phyloP scores from a whole-genome alignment of 2,797 vertebrate species.

The Pangasius krempfi region DNA sequence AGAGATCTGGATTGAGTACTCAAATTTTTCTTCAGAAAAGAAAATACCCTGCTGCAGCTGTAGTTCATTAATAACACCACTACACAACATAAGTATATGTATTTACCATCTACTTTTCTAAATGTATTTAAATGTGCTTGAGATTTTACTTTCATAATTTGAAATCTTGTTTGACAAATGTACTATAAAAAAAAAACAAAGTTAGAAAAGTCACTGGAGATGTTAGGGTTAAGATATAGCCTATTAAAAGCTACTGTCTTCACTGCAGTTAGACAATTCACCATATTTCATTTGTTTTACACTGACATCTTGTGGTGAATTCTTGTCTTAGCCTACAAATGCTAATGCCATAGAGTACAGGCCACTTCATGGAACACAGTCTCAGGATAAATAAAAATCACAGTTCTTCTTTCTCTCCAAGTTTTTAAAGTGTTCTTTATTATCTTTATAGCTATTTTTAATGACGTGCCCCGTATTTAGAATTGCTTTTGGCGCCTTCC shows the following conservation, averaged over 20 bases:
- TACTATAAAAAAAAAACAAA: background rate
- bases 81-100: background rate
- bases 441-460: background rate
- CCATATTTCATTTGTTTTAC: conserved; percentile 9
- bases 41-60: background rate
- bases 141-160: background rate
- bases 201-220: background rate
- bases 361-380: background rate
- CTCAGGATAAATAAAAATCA: background rate
- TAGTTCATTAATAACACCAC: background rate
- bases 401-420: background rate
- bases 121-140: background rate
- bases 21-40: too few relatives aligned
- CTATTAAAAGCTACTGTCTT: background rate
- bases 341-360: background rate
- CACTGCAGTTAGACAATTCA: background rate
- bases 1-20: background rate
- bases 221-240: background rate
- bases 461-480: background rate
- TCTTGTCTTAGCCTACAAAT: background rate
- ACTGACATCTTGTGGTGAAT: conserved; percentile 41
- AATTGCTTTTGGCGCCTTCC: background rate
- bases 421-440: background rate
- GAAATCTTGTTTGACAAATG: background rate
- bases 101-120: background rate